Evolutionary conservation across 1,140 invertebrate species (phyloP), one percentile per base, ranked within the genome.

Genomic region (Trachymyrmex septentrionalis): DNA sequence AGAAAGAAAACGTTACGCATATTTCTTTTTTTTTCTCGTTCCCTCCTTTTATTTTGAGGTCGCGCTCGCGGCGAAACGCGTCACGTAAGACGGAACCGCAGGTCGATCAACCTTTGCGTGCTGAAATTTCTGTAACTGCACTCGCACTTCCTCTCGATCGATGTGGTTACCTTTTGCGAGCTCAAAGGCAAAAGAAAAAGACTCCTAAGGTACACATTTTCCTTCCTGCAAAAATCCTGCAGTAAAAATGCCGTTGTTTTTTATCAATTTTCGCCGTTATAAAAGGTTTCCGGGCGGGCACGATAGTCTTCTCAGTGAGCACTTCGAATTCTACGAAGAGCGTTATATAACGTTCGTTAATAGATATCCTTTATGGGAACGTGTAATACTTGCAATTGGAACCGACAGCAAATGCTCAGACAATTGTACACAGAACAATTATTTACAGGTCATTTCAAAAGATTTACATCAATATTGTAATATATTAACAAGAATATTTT

Each of bases 91-190:
- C 57, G 71, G 67, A 80, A 84, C 88, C 80, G 78, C 66, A 55
- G 84, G 38, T 86, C 88, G 88, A 90, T 89, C 88, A 59, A 48
- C 87, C 69, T 82, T 81, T 66, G 53, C 88, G 80, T 84, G 80
- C 80, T 84, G 69, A 84, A 84, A 84, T 84, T 84, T 84, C 69
- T 84, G 55, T 84, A 84, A 84, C 80, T 84, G 80, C 69, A 55
- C 80, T 75, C 80, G 80, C 80, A 84, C 80, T 84, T 84, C 80
- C 69, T 84, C n/a, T 61, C 80, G 80, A 84, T 84, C 80, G 80
- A 84, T 84, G 80, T 67, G 69, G 55, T 84, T 84, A 75, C 55
- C 19, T 57, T 84, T 75, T 84, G 55, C 69, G 12, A 73, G 4
- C 69, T 75, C 57, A 84, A 84, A 84, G 55, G 69, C 57, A 59